Evolutionary conservation across 2,113 vertebrate species (phyloP).

Genomic region (Gasterosteus aculeatus): DNA sequence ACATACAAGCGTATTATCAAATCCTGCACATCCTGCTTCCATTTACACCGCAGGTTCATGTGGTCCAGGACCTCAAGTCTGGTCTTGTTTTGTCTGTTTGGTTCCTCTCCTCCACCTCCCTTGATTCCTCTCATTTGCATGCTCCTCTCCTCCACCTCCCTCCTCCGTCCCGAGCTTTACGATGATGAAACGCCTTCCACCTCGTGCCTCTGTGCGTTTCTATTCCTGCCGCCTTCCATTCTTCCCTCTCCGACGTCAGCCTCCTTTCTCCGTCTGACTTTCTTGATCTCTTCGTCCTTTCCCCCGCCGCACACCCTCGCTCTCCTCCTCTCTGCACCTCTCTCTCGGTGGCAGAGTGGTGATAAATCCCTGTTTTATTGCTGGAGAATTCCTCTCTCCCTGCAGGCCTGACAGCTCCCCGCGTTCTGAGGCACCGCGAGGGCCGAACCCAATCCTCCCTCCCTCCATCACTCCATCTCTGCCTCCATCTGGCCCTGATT

Average conservation of each 20-base stretch:
- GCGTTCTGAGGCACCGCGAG: conserved; percentile 95
- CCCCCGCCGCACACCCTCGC: conserved; percentile 50
- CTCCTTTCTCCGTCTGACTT: conserved; percentile 46
- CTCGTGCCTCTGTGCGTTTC: conserved; percentile 32
- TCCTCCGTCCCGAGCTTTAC: conserved; percentile 52
- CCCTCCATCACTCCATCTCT: conserved; percentile 87
- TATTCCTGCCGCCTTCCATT: conserved; percentile 20
- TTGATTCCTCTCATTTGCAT: conserved; percentile 33
- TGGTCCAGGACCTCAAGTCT: conserved; percentile 92
- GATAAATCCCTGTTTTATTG: conserved; percentile 99
- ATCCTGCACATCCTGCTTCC: conserved; percentile 99
- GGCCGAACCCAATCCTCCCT: conserved; percentile 80
- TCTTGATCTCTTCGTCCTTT: conserved; percentile 59
- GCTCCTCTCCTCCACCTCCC: conserved; percentile 35
- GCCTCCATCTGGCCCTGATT: conserved; percentile 99
- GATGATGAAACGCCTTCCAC: conserved; percentile 45
- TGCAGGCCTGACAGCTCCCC: conserved; percentile 98
- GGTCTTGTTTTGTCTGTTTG: conserved; percentile 65
- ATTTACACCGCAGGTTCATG: conserved; percentile 99
- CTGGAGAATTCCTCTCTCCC: conserved; percentile 97
- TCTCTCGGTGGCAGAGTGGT: conserved; percentile 94
- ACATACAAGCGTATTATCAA: conserved; percentile 97
- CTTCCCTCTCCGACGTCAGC: conserved; percentile 40
- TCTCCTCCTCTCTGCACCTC: conserved; percentile 52
- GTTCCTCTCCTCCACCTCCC: conserved; percentile 26